These are phyloP conservation scores for Catocala sponsa DNA, from an alignment of 2,888 invertebrate genomes.

Conservation along the genomic window DNA sequence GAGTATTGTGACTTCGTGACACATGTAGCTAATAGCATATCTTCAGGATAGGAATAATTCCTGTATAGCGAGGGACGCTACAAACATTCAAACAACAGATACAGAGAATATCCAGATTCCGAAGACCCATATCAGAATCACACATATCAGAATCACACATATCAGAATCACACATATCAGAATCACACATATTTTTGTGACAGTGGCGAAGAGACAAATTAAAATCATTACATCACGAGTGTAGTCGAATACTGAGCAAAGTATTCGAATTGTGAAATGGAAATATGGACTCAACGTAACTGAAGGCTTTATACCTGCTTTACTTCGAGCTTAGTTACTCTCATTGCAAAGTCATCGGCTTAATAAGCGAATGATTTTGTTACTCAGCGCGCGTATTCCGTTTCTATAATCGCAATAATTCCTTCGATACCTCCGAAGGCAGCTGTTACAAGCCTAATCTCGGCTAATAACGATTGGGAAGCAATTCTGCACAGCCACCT, in stretches of 20 bases:
- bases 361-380: conserved; percentile 16
- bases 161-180: too few relatives aligned
- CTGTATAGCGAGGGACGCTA: too few relatives aligned
- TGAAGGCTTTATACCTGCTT: conserved; percentile 45
- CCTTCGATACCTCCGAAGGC: conserved; percentile 42
- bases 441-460: conserved; percentile 59
- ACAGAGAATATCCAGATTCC: too few relatives aligned
- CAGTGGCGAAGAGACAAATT: conserved; percentile 18
- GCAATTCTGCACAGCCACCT: conserved; percentile 47
- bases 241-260: conserved; percentile 20
- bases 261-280: conserved; percentile 38
- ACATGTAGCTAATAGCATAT: too few relatives aligned
- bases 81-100: too few relatives aligned
- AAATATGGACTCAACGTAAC: conserved; percentile 39
- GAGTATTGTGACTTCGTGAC: too few relatives aligned
- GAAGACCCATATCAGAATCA: too few relatives aligned
- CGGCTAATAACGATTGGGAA: conserved; percentile 51
- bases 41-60: too few relatives aligned
- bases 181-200: too few relatives aligned
- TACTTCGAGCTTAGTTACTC: conserved; percentile 49
- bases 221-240: too few relatives aligned
- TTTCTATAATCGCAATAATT: conserved; percentile 58
- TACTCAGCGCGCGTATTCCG: conserved; percentile 24
- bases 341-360: conserved; percentile 34
- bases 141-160: too few relatives aligned